Conservation (phyloP, 2,888 invertebrate genomes). For the Oscheius sp. region DNA sequence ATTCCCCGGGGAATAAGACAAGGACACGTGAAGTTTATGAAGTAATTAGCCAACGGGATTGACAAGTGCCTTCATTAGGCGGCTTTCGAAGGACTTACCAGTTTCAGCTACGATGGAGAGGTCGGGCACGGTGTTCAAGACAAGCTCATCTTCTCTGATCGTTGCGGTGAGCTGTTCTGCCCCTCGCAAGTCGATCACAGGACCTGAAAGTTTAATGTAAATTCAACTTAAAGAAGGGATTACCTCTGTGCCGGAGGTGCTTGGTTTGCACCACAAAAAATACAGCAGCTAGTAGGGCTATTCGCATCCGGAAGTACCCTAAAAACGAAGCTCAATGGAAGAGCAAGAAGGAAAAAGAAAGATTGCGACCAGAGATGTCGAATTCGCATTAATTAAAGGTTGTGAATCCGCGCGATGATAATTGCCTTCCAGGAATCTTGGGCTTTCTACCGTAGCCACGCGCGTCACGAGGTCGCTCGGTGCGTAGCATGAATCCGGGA, state of each 20-base stretch:
- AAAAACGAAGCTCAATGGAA: not conserved
- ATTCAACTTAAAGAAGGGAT: not conserved
- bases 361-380: not conserved
- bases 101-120: conserved; percentile 63
- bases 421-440: conserved; percentile 23
- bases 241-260: conserved; percentile 33
- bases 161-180: conserved; percentile 63
- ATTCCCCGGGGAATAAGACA: too few relatives aligned
- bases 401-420: conserved; percentile 20
- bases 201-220: conserved; percentile 43
- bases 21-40: too few relatives aligned
- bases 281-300: conserved; percentile 22
- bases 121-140: conserved; percentile 64
- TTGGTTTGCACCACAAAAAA: conserved; percentile 32
- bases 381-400: not conserved
- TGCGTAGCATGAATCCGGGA: not conserved
- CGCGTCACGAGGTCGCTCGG: too few relatives aligned
- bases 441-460: conserved; percentile 14
- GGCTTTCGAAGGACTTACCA: conserved; percentile 54
- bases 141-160: conserved; percentile 65
- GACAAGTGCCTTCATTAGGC: too few relatives aligned
- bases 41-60: too few relatives aligned
- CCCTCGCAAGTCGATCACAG: conserved; percentile 65
- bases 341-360: not conserved
- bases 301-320: conserved; percentile 29